Evolutionary conservation across 2,113 vertebrate species (phyloP).

Genomic region (Octodon degus): DNA sequence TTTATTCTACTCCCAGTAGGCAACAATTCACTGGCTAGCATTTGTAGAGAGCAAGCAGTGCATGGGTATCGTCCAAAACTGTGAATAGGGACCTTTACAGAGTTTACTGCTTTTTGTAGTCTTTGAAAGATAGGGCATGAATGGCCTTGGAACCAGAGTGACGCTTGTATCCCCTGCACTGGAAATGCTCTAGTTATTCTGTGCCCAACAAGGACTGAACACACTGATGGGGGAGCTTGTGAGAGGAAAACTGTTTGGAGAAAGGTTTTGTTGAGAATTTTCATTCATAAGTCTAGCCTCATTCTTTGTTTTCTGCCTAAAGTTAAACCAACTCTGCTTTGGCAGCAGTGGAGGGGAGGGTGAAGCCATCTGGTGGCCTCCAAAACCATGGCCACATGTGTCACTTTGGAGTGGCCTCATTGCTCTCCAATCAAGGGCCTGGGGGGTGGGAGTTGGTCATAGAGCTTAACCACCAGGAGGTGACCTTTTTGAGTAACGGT

Average conservation of each 20-base stretch:
- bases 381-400: background rate
- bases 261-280: background rate
- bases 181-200: fast-evolving
- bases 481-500: background rate
- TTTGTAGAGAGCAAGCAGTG: background rate
- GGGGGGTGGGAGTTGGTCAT: background rate
- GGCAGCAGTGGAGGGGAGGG: background rate
- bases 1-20: background rate
- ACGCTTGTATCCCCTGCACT: background rate
- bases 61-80: background rate
- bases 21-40: background rate
- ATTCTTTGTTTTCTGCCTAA: background rate
- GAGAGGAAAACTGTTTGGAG: background rate
- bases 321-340: background rate
- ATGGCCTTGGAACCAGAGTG: background rate
- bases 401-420: too few relatives aligned
- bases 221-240: too few relatives aligned
- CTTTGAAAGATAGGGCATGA: background rate
- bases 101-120: background rate
- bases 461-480: background rate
- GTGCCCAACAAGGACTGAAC: background rate
- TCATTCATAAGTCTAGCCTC: too few relatives aligned
- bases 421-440: background rate
- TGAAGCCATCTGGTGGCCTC: background rate
- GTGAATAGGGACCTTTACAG: background rate